Conservation (phyloP, 2,888 invertebrate genomes). For the Lasius platythorax region DNA sequence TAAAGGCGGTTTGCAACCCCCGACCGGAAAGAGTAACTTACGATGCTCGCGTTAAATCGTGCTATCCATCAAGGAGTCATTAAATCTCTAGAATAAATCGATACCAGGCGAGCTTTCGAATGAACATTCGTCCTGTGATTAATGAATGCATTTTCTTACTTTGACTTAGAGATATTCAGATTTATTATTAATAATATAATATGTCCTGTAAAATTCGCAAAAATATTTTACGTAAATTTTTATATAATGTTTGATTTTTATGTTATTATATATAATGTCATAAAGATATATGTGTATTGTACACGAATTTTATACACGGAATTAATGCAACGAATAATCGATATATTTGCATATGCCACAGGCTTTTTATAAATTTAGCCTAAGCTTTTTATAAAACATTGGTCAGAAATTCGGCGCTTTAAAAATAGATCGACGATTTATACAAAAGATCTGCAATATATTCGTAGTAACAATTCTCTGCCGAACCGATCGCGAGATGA, state of each 20-base stretch:
- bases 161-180: background rate
- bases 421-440: background rate
- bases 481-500: background rate
- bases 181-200: background rate
- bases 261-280: background rate
- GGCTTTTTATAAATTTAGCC: background rate
- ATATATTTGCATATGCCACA: background rate
- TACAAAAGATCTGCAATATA: background rate
- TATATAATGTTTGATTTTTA: background rate
- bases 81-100: constrained; percentile 7
- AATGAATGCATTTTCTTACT: background rate
- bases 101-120: background rate
- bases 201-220: background rate
- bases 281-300: background rate
- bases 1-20: constrained; percentile 26
- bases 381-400: background rate
- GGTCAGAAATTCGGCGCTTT: background rate
- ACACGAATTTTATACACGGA: background rate
- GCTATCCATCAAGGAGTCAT: constrained; percentile 2
- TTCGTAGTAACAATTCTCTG: background rate
- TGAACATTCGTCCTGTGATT: background rate
- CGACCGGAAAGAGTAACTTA: constrained; percentile 29
- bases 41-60: constrained; percentile 21
- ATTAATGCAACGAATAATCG: background rate
- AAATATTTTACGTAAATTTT: background rate